These are phyloP conservation scores for Bellardia pandia DNA, from an alignment of 2,888 invertebrate genomes.

Conservation along the genomic window DNA sequence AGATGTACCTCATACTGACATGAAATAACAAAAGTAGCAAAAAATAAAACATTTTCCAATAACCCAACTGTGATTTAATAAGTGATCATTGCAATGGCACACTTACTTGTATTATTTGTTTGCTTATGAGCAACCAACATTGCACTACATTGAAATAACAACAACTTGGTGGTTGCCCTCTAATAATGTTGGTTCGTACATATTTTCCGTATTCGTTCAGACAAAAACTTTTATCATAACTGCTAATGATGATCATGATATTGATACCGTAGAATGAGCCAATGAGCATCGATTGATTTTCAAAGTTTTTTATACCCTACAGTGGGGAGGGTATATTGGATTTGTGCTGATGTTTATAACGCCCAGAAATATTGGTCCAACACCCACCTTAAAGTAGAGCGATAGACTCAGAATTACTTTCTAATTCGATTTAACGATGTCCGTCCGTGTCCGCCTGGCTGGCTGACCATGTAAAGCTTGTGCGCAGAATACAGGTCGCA, in stretches of 20 bases:
- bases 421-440: no score
- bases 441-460: no score
- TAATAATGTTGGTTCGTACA: slow-evolving; percentile 17
- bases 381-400: no score
- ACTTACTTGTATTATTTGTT: background rate
- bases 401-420: no score
- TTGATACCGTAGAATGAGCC: slow-evolving; percentile 42
- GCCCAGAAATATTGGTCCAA: no score
- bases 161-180: background rate
- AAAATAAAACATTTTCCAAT: background rate
- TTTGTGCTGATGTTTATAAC: no score
- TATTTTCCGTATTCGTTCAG: background rate
- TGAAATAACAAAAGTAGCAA: background rate
- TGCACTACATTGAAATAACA: background rate
- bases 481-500: no score
- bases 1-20: background rate
- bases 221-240: background rate
- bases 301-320: background rate
- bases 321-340: no score
- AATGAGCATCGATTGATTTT: slow-evolving; percentile 56
- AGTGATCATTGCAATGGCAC: background rate
- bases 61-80: background rate
- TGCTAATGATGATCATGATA: slow-evolving; percentile 25
- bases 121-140: background rate
- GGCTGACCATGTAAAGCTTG: no score